A percentile compares a stretch with the other conserved stretches of the same genome.
These are phyloP conservation scores for Cercopithecus mitis DNA, from an alignment of 2,797 vertebrate genomes.

Conservation along the genomic window DNA sequence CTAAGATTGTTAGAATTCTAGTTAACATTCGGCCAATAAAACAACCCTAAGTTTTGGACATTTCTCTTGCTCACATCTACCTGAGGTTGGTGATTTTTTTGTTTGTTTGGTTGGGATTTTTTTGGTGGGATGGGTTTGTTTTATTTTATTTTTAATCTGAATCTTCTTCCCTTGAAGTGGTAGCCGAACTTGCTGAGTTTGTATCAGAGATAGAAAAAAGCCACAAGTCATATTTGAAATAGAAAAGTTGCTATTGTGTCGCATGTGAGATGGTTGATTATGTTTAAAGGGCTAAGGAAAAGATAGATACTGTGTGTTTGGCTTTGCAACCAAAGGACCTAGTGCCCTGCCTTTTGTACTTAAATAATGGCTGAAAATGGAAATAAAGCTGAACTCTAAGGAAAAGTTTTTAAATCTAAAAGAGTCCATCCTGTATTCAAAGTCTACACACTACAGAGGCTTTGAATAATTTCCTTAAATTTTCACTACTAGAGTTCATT, in stretches of 20 bases:
- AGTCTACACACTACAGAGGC: not conserved
- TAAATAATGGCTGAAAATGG: not conserved
- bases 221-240: not conserved
- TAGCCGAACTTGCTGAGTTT: not conserved
- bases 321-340: not conserved
- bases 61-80: not conserved
- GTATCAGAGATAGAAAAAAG: not conserved
- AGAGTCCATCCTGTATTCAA: not conserved
- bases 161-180: not conserved
- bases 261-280: not conserved
- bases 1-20: not conserved
- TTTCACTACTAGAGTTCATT: constrained; percentile 26
- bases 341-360: not conserved
- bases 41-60: not conserved
- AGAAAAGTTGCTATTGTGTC: not conserved
- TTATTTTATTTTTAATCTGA: constrained; percentile 12
- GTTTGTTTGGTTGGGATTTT: not conserved
- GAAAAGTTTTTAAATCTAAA: not conserved
- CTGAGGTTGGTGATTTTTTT: not conserved
- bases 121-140: not conserved
- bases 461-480: not conserved
- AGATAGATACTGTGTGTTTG: not conserved
- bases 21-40: not conserved
- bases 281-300: not conserved
- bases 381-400: not conserved